Percentiles rank a stretch among this genome's conserved stretches.
These are phyloP conservation scores for Thomomys bottae DNA, from an alignment of 2,113 vertebrate genomes.

Conservation along the genomic window DNA sequence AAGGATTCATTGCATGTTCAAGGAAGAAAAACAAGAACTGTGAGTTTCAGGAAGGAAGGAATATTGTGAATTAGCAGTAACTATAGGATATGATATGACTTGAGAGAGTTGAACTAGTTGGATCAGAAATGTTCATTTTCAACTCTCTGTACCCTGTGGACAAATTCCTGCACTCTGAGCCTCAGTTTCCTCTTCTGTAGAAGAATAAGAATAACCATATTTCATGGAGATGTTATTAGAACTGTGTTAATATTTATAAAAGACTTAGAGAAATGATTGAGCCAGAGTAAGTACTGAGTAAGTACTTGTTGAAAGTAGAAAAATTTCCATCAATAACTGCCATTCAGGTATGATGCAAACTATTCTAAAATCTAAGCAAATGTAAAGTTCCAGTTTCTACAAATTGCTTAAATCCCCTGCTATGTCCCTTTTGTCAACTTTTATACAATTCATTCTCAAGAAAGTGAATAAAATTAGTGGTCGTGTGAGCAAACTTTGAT, in stretches of 20 bases:
- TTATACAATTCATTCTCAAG: not conserved
- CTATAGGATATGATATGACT: not conserved
- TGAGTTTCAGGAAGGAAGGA: not conserved
- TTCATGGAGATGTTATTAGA: not conserved
- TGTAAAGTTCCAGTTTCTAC: not conserved
- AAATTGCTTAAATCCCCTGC: not conserved
- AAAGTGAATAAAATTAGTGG: not conserved
- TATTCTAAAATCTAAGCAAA: not conserved
- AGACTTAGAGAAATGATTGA: not conserved
- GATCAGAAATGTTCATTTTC: too few relatives aligned
- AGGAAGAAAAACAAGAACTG: not conserved
- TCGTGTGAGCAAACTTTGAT: not conserved
- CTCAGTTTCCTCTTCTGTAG: not conserved
- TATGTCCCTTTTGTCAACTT: not conserved
- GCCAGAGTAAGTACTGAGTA: not conserved
- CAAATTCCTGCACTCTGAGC: not conserved
- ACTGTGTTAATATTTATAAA: not conserved
- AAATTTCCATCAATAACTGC: too few relatives aligned
- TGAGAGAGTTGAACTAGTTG: not conserved
- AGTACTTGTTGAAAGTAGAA: not conserved
- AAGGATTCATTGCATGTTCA: too few relatives aligned
- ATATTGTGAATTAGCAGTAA: not conserved
- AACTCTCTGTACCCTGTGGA: not conserved
- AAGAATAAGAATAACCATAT: not conserved
- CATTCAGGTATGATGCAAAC: not conserved